Evolutionary conservation across 2,888 invertebrate species (phyloP).

Genomic region (Agriopis leucophaearia): DNA sequence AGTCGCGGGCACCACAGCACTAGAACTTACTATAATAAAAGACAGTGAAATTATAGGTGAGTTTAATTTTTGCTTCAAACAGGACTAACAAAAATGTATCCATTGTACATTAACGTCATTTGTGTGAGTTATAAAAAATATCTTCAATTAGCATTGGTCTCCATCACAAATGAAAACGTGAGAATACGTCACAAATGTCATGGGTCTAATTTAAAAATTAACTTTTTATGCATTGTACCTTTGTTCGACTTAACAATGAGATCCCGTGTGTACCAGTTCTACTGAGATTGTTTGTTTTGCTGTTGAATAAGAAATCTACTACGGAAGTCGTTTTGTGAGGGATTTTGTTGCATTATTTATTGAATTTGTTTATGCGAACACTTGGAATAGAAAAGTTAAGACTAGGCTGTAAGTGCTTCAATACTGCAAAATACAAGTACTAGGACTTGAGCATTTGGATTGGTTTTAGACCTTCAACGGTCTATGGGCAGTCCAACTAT

Average conservation of each 20-base stretch:
- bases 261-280: conserved; percentile 53
- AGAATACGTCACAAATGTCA: conserved; percentile 21
- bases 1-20: too few species aligned
- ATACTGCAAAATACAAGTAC: too few species aligned
- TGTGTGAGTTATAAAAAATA: neutral
- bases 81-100: too few species aligned
- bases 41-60: too few species aligned
- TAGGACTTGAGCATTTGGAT: too few species aligned
- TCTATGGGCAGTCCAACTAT: too few species aligned
- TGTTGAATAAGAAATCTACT: conserved; percentile 56
- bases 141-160: neutral
- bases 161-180: conserved; percentile 26
- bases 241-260: conserved; percentile 53
- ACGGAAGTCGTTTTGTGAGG: conserved; percentile 63
- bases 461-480: too few species aligned
- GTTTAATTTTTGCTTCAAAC: too few species aligned
- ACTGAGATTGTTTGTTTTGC: conserved; percentile 60
- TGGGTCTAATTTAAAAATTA: conserved; percentile 24
- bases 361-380: conserved; percentile 50
- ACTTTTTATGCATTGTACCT: conserved; percentile 36
- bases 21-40: too few species aligned
- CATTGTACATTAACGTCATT: neutral
- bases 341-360: conserved; percentile 55
- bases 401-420: neutral
- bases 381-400: conserved; percentile 10